Evolutionary conservation across 2,888 invertebrate species (phyloP), one percentile per base, ranked within the genome.

Genomic region (Sarcophaga carnaria): DNA sequence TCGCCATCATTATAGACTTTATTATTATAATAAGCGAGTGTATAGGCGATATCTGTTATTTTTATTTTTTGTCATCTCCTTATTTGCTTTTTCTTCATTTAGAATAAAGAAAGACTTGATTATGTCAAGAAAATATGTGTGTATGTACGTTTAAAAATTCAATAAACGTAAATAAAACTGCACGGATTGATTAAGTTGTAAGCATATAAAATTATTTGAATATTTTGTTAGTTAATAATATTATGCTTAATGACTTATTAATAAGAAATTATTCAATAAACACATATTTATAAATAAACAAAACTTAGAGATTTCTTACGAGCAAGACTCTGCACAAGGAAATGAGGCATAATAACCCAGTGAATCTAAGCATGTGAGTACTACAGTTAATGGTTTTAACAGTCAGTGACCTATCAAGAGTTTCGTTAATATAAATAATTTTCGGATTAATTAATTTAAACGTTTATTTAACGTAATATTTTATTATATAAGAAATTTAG

Each of bases 1-100:
- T 80, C 49, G 62, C 66, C 70, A 66, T 62, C 27, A 60, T 27
- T 47, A 49, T 70, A 17, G 14, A 17, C 12, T 17, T 14, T 54
- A 54, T 54, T 54, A 54, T 54, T 54, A 54, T 54, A 54, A 14
- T 54, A 14, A 54, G 4, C 14, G 17, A 54, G 12, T 54, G 17
- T 54, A 54, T 54, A 17, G 5, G 14, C 5, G 4, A 17, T 54
- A 14, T 54, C 1, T 54, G 54, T 17, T 12, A 10, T 37, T 54
- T 12, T 17, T 54, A 54, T 54, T 54, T 54, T 54, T 12, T 54
- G 17, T 54, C 12, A 54, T 14, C 17, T 54, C 17, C 5, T 54
- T 17, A 14, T 14, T 54, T 17, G 12, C 54, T 54, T 54, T 54
- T 54, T 17, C 12, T 54, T 54, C 17, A 14, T 54, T 54, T 54